Percentiles rank a stretch among this genome's conserved stretches.
These are phyloP conservation scores for Tarsius wallacei DNA, from an alignment of 2,797 vertebrate species.

Conservation along the genomic window DNA sequence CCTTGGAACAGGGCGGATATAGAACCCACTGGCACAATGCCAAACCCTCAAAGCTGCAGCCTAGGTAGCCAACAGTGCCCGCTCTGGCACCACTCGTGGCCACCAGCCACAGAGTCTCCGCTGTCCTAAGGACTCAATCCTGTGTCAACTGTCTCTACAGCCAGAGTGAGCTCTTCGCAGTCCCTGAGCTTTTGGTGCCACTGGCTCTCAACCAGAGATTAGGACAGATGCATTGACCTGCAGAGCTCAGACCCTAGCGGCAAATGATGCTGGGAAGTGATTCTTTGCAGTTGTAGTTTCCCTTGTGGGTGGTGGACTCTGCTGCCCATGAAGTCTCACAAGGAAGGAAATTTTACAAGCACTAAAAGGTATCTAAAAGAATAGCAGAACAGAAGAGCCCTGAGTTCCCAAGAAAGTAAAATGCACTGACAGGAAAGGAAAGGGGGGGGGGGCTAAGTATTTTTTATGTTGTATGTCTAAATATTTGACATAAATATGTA, in stretches of 20 bases:
- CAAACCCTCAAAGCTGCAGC: background rate
- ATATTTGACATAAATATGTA: background rate
- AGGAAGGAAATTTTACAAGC: background rate
- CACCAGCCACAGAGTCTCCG: background rate
- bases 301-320: background rate
- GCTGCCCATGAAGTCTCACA: background rate
- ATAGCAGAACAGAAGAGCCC: background rate
- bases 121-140: background rate
- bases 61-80: background rate
- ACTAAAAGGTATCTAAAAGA: background rate
- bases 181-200: background rate
- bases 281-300: background rate
- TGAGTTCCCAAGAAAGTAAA: background rate
- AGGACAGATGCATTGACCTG: rapidly evolving
- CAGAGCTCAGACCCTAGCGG: background rate
- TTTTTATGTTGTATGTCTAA: background rate
- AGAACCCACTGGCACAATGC: too few species aligned
- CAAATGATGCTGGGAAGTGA: background rate
- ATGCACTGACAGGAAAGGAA: background rate
- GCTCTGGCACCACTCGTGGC: too few species aligned
- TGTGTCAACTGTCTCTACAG: background rate
- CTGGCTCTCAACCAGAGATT: background rate
- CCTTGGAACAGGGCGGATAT: background rate
- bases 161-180: background rate
- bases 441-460: background rate